phyloP scores from a whole-genome alignment of 1,140 invertebrate genomes.

The Drosophila jambulina region DNA sequence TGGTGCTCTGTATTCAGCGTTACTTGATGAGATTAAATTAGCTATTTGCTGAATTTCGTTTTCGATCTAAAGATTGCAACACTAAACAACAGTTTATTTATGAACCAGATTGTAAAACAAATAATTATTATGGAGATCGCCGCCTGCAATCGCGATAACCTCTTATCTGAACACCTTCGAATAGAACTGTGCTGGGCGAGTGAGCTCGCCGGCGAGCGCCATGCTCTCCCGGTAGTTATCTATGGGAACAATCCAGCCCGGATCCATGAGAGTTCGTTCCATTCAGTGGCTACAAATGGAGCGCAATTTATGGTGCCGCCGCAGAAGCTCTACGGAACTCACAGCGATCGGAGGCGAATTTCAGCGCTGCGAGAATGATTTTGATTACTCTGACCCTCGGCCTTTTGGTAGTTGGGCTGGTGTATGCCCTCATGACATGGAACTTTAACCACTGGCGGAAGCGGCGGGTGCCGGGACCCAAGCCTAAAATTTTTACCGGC shows the following conservation, averaged over 20 bases:
- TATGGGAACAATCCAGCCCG: not conserved
- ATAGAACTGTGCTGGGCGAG: not conserved
- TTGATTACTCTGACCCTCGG: slow-evolving; percentile 51
- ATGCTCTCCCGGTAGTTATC: slow-evolving; percentile 15
- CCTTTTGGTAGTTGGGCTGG: slow-evolving; percentile 20
- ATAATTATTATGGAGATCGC: slow-evolving; percentile 17
- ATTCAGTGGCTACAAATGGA: slow-evolving; percentile 22
- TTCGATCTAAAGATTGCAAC: not conserved
- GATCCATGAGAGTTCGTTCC: not conserved
- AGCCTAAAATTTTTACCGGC: slow-evolving; percentile 70
- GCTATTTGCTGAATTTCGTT: slow-evolving; percentile 9
- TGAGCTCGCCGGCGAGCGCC: not conserved
- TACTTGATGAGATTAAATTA: not conserved
- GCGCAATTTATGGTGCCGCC: not conserved
- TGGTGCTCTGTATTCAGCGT: no score
- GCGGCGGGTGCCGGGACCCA: slow-evolving; percentile 69
- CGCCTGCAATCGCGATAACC: slow-evolving; percentile 22
- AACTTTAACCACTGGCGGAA: slow-evolving; percentile 62
- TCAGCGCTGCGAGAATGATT: slow-evolving; percentile 22
- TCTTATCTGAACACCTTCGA: slow-evolving; percentile 17
- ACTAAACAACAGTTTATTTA: slow-evolving; percentile 11
- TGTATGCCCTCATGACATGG: slow-evolving; percentile 74
- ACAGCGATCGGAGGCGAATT: not conserved
- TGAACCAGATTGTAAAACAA: slow-evolving; percentile 17
- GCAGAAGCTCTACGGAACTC: slow-evolving; percentile 17